A percentile compares a stretch with the other conserved stretches of the same genome.
phyloP scores from a whole-genome alignment of 1,140 invertebrate genomes.

The Galleria mellonella region DNA sequence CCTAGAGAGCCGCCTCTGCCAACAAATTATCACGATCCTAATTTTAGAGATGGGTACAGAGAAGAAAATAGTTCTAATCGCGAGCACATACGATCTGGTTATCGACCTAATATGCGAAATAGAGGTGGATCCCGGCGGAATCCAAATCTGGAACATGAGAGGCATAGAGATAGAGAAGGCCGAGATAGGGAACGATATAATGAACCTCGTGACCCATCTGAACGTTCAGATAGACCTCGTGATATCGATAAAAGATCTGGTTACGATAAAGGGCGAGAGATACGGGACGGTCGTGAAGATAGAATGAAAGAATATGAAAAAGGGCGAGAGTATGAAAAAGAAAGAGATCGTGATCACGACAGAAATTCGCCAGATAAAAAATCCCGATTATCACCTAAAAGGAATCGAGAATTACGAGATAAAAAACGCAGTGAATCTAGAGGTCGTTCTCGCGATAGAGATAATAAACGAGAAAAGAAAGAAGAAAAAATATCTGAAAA shows the following conservation, averaged over 20 bases:
- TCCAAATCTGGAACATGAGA: slow-evolving; percentile 50
- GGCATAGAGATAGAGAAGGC: slow-evolving; percentile 47
- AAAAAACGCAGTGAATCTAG: slow-evolving; percentile 60
- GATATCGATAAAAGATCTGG: slow-evolving; percentile 36
- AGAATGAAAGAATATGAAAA: slow-evolving; percentile 50
- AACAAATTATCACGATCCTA: slow-evolving; percentile 43
- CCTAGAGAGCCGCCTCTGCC: slow-evolving; percentile 34
- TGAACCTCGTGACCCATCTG: slow-evolving; percentile 41
- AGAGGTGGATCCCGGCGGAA: slow-evolving; percentile 45
- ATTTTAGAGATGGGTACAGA: slow-evolving; percentile 50
- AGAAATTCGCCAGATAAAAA: slow-evolving; percentile 56
- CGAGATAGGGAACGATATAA: slow-evolving; percentile 46
- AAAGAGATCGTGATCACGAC: slow-evolving; percentile 50
- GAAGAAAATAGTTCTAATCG: slow-evolving; percentile 43
- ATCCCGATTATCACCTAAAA: slow-evolving; percentile 47
- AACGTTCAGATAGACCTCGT: slow-evolving; percentile 39
- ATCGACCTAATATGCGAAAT: slow-evolving; percentile 38
- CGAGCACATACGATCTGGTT: slow-evolving; percentile 35
- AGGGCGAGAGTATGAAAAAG: slow-evolving; percentile 58
- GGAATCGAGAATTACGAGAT: slow-evolving; percentile 51
- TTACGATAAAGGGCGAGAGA: slow-evolving; percentile 40
- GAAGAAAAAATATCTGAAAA: slow-evolving; percentile 58
- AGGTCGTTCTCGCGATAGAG: slow-evolving; percentile 54
- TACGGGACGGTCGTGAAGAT: slow-evolving; percentile 36
- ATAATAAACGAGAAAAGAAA: slow-evolving; percentile 53